Conservation (phyloP, 2,888 invertebrate species). For the Liposcelis brunnea region DNA sequence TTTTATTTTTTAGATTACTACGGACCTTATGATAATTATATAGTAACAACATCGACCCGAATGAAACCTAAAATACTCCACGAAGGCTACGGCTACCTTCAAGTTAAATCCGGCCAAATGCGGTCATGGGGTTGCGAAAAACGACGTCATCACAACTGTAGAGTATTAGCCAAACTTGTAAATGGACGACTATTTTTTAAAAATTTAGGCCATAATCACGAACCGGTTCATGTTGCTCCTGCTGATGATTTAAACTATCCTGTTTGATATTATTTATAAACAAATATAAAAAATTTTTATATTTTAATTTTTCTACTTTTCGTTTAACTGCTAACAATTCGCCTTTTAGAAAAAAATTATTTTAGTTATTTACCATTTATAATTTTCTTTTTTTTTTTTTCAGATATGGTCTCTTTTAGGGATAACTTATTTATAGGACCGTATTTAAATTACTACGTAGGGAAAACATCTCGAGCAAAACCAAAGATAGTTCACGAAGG, state of each 20-base stretch:
- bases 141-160: neutral
- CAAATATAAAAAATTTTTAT: no score
- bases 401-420: neutral
- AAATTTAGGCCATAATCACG: no score
- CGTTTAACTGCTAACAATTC: no score
- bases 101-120: neutral
- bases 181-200: no score
- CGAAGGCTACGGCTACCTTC: neutral
- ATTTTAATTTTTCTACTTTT: no score
- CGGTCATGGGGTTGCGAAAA: neutral
- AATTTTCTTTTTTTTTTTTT: neutral
- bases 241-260: no score
- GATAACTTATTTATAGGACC: neutral
- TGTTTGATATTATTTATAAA: no score
- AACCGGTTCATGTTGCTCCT: no score
- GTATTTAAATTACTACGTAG: neutral
- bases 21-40: neutral
- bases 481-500: conserved; percentile 1
- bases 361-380: neutral
- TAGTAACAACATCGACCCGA: neutral
- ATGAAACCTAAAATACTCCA: neutral
- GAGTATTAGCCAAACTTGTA: no score
- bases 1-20: no score
- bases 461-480: neutral
- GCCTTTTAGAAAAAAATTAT: no score